phyloP scores from a whole-genome alignment of 2,113 vertebrate genomes.

The Cinclus cinclus region DNA sequence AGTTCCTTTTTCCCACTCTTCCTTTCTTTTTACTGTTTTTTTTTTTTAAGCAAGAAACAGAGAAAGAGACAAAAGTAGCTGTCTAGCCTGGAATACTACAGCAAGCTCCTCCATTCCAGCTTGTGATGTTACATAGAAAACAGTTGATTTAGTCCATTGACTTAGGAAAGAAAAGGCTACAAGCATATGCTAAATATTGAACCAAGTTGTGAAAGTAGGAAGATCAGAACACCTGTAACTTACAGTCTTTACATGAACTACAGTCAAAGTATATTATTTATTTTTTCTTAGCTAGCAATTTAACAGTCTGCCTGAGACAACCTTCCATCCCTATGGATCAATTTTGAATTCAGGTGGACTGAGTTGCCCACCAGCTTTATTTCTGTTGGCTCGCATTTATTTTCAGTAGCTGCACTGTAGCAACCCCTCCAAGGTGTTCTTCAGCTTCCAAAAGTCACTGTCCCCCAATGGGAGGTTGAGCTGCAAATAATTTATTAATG shows the following conservation, averaged over 20 bases:
- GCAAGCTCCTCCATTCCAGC: constrained; percentile 15
- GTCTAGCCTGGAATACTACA: constrained; percentile 32
- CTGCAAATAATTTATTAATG: not conserved
- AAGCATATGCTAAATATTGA: constrained; percentile 52
- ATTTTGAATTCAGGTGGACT: not conserved
- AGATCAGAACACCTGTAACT: constrained; percentile 25
- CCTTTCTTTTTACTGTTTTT: constrained; percentile 12
- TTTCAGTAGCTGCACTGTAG: not conserved
- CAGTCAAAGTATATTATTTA: not conserved
- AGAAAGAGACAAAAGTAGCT: constrained; percentile 32
- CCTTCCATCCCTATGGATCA: not conserved
- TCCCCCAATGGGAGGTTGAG: not conserved
- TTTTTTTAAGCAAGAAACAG: not conserved
- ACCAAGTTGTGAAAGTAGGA: not conserved
- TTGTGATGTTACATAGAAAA: constrained; percentile 43
- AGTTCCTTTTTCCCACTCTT: constrained; percentile 39
- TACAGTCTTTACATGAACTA: not conserved
- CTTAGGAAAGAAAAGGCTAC: constrained; percentile 45
- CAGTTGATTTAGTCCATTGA: constrained; percentile 64
- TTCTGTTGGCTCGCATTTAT: not conserved
- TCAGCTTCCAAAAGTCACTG: not conserved
- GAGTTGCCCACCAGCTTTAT: not conserved
- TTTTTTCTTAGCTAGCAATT: not conserved
- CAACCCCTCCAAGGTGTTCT: not conserved
- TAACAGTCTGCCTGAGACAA: not conserved